Percentiles rank a stretch among this genome's conserved stretches.
Evolutionary conservation across 2,888 invertebrate genomes (phyloP).

Genomic region (Rhogogaster chlorosoma): DNA sequence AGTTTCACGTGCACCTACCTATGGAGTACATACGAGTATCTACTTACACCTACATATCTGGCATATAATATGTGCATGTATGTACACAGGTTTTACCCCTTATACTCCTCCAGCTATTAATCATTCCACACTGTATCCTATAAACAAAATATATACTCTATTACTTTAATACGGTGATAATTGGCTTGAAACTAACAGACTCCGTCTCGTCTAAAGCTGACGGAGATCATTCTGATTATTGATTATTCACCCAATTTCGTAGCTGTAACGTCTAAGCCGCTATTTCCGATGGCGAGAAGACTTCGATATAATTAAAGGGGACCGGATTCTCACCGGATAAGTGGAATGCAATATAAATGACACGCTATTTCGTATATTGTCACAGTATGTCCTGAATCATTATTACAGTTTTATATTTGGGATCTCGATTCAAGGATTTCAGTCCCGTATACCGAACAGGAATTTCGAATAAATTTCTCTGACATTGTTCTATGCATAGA

Average conservation of each 20-base stretch:
- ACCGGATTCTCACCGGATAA: background rate
- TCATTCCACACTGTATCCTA: background rate
- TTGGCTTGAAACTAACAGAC: conserved; percentile 5
- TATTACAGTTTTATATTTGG: background rate
- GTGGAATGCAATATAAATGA: conserved; percentile 1
- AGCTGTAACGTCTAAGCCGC: background rate
- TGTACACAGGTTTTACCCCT: background rate
- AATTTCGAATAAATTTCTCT: conserved; percentile 12
- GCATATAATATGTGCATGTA: background rate
- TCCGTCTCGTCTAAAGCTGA: background rate
- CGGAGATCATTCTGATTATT: conserved; percentile 19
- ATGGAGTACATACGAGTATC: too few species aligned
- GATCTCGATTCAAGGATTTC: background rate
- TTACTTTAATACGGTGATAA: conserved; percentile 9
- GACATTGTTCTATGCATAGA: background rate
- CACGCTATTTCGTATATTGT: background rate
- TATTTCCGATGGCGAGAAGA: background rate
- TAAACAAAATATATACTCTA: background rate
- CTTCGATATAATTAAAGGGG: background rate
- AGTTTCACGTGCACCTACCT: background rate
- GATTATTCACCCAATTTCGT: conserved; percentile 12
- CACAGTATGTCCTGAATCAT: background rate
- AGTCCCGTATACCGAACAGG: background rate
- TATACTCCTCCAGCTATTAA: background rate
- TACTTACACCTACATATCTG: background rate